A percentile compares a stretch with the other conserved stretches of the same genome.
Evolutionary conservation across 2,797 vertebrate species (phyloP).

Genomic region (Chaetophractus vellerosus): DNA sequence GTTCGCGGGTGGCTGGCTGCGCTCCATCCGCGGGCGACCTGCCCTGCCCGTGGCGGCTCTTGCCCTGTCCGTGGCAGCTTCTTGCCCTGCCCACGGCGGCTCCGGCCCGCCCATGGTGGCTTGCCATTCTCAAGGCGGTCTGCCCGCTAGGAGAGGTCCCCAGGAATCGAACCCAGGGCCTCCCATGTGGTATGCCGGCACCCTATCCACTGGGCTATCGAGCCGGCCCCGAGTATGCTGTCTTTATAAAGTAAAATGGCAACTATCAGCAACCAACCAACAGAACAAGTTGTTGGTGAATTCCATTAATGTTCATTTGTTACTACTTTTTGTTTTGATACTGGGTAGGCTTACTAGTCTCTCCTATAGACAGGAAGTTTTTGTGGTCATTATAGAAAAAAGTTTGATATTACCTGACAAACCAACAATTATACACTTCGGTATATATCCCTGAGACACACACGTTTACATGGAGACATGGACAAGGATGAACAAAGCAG

Average conservation of each 20-base stretch:
- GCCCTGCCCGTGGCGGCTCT: no score
- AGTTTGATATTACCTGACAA: not conserved
- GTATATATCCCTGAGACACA: not conserved
- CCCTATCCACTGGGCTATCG: no score
- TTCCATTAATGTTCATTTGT: not conserved
- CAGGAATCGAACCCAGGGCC: no score
- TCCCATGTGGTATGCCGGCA: no score
- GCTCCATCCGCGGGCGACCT: no score
- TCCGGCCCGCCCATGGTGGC: no score
- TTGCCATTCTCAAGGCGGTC: no score
- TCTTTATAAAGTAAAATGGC: not conserved
- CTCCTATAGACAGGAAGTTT: not conserved
- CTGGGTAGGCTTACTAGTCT: not conserved
- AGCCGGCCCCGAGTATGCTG: no score
- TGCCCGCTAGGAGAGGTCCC: no score
- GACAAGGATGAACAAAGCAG: not conserved
- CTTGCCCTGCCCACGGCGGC: no score
- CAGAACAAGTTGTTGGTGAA: not conserved
- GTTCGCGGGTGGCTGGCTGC: no score
- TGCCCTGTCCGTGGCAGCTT: no score
- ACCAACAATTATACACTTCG: not conserved
- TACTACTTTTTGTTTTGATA: not conserved
- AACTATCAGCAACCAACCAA: not conserved
- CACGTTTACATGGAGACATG: not conserved
- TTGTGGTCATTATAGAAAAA: not conserved